Base-by-base conservation (phyloP, 1,140 invertebrate genomes). In the Dreissena rostriformis region DNA sequence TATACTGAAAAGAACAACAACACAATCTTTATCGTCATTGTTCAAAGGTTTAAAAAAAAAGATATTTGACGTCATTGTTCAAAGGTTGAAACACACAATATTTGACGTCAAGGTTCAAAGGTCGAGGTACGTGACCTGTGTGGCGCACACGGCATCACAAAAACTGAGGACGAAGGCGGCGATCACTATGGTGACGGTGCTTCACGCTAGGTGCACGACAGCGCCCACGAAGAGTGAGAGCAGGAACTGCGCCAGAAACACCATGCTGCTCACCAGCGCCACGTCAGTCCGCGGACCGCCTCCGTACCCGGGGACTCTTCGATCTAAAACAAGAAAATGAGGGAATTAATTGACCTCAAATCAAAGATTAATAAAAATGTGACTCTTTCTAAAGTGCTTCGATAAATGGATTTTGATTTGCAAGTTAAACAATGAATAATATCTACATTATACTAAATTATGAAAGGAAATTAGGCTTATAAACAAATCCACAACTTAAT, bases 251-350 rank as follows among this genome's bases (percentile, higher is more conserved):
- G 97, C 98, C 63, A 98, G 94, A 93, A 99, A 99, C 5, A 99
- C 98, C 96, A 98, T 98, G 87, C 96, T 97, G 87, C 97, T 97
- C 28, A 99, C 96, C 75, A 98, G 96, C 0, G 97, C 98, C 0
- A 99, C 95, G 91, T 99, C 98, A 0, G 94, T 2, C 98, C 98
- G n/a, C 98, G 95, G 0, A 96, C 94, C 17, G 24, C 61, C 14
- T 39, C 10, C 6, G 12, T 52, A 12, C 65, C 72, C 49, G 52
- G n/a, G 26, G 70, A 52, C 14, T 82, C 79, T 17, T 61, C 67
- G 15, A 26, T 39, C 15, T 76, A 29, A 53, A 73, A 53, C 8
- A 39, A 39, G 8, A 39, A 39, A 39, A 39, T 39, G 39, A 39
- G 2, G 8, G 4, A 8, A 5, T 39, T 5, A 39, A 39, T 39